phyloP scores from a whole-genome alignment of 2,113 vertebrate species.

The Morone saxatilis region DNA sequence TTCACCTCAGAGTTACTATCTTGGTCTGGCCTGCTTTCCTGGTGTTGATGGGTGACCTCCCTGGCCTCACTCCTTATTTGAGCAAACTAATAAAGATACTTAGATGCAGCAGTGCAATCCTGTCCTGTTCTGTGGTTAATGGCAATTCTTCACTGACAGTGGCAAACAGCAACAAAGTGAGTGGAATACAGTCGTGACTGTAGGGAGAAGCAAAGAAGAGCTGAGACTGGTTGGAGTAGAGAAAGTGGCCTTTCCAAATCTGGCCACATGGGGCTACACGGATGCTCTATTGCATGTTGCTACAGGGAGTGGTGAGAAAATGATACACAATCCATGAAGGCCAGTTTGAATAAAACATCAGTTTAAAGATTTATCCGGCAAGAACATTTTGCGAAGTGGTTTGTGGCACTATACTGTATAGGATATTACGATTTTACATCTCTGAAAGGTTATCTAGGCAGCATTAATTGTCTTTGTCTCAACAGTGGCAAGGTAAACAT shows the following conservation, averaged over 20 bases:
- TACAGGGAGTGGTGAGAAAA: background rate
- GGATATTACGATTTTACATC: background rate
- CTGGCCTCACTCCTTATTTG: slow-evolving; percentile 42
- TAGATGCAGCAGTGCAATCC: slow-evolving; percentile 28
- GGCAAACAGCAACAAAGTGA: slow-evolving; percentile 41
- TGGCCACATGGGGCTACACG: background rate
- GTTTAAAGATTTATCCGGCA: background rate
- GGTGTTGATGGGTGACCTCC: slow-evolving; percentile 60
- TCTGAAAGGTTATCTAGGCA: background rate
- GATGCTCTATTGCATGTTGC: background rate
- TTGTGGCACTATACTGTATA: background rate
- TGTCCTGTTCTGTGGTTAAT: slow-evolving; percentile 34
- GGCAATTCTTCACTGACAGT: slow-evolving; percentile 29
- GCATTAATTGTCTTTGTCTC: background rate
- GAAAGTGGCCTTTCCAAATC: slow-evolving; percentile 43
- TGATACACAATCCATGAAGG: background rate
- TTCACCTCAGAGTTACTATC: slow-evolving; percentile 64
- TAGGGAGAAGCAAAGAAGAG: slow-evolving; percentile 21
- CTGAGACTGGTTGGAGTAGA: slow-evolving; percentile 22
- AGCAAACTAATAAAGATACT: slow-evolving; percentile 62
- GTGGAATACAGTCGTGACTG: slow-evolving; percentile 36
- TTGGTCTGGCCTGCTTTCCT: slow-evolving; percentile 43
- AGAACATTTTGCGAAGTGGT: background rate
- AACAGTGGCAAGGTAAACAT: background rate
- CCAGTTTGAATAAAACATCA: slow-evolving; percentile 8